phyloP scores from a whole-genome alignment of 2,888 invertebrate species.

The Xestia rhomboidea region DNA sequence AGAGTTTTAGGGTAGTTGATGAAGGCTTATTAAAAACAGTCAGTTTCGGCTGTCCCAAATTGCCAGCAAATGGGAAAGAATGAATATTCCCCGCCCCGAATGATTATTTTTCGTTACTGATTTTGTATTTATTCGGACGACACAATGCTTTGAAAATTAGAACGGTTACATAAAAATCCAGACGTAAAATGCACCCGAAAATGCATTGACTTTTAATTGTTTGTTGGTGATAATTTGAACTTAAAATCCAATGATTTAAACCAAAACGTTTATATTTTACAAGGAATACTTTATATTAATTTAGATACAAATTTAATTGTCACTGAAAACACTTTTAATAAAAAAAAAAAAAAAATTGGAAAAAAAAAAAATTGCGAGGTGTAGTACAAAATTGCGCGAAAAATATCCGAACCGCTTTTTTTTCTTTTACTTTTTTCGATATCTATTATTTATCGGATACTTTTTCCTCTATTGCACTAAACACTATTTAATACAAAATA shows the following conservation, averaged over 20 bases:
- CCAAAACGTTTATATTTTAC: neutral
- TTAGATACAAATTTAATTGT: neutral
- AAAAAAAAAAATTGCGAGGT: neutral
- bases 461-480: conserved; percentile 38
- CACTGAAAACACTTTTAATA: conserved; percentile 19
- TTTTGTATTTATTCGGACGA: neutral
- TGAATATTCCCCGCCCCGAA: too few species aligned
- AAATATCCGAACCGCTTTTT: conserved; percentile 15
- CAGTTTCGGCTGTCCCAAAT: neutral
- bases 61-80: neutral
- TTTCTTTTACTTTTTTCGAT: neutral
- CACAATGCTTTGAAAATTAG: neutral
- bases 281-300: neutral
- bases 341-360: neutral
- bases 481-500: conserved; percentile 58
- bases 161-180: neutral
- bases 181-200: neutral
- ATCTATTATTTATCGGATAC: neutral
- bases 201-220: neutral
- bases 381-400: neutral
- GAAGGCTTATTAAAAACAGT: neutral
- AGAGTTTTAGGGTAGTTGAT: neutral
- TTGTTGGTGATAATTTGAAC: neutral
- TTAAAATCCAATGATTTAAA: neutral
- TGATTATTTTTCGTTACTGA: neutral